Evolutionary conservation across 1,140 invertebrate species (phyloP), one percentile per base, ranked within the genome.

Genomic region (Drosophila orosa): DNA sequence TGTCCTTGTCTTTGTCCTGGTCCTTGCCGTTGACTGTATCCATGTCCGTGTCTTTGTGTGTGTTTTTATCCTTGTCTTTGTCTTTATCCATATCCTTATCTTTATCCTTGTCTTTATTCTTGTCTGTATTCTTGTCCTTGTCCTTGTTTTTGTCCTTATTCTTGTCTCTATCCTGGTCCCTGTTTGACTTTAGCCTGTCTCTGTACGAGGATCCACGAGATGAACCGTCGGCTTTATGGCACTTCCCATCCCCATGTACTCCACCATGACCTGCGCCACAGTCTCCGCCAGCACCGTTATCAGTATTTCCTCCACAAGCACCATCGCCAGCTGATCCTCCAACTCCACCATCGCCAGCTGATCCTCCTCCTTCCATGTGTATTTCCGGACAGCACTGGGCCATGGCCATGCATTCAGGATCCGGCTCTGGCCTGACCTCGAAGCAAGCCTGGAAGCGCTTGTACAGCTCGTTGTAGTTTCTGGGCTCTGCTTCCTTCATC

Each of bases 401-500:
- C 17, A 78, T 54, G n/a, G 15, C 29, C 6, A 17, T 15, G 17
- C 60, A 74, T 0, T 29, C 19, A 2, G 54, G 27, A 57, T 66
- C 48, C 17, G 29, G 35, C 12, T 33, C 3, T 0, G 25, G 24
- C 3, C 7, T 52, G 3, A 54, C 24, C n/a, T 82, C 44, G 19
- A 85, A 85, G 12, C 82, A 87, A 0, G 27, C 39, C 2, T 75
- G 22, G 9, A 85, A 48, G n/a, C 76, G 25, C 2, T 10, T 2
- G 10, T 78, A 85, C 1, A 85, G 58, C 9, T 85, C 61, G 12
- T 87, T 83, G 22, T 87, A 85, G 19, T 72, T n/a, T n/a, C n/a
- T n/a, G n/a, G n/a, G n/a, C n/a, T n/a, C n/a, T n/a, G n/a, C n/a
- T n/a, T n/a, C n/a, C n/a, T n/a, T n/a, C n/a, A n/a, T n/a, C n/a